phyloP scores from a whole-genome alignment of 2,888 invertebrate species.

The Iphiclides podalirius region DNA sequence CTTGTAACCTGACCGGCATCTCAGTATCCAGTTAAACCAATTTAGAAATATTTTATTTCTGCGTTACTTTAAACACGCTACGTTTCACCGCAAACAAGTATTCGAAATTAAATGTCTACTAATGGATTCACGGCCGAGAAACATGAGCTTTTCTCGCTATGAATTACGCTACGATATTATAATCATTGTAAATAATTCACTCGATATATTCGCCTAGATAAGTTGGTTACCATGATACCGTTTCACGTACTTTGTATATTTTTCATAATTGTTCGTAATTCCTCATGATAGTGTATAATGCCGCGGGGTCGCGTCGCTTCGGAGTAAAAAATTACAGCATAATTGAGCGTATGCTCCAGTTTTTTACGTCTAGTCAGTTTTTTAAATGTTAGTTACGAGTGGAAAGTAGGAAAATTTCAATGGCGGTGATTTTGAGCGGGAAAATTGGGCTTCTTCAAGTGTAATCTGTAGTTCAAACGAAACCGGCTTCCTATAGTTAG shows the following conservation, averaged over 20 bases:
- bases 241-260: constrained; percentile 67
- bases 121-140: constrained; percentile 34
- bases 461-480: constrained; percentile 37
- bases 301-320: constrained; percentile 49
- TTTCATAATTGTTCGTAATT: constrained; percentile 54
- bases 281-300: constrained; percentile 1
- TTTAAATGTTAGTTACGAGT: constrained; percentile 53
- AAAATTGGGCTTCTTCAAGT: constrained; percentile 37
- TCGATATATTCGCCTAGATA: constrained; percentile 40
- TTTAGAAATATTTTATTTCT: background rate
- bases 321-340: constrained; percentile 56
- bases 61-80: background rate
- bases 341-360: constrained; percentile 43
- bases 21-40: background rate
- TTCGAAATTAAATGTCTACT: constrained; percentile 17
- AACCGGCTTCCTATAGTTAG: constrained; percentile 47
- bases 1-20: constrained; percentile 3
- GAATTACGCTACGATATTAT: constrained; percentile 30
- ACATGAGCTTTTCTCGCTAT: constrained; percentile 37
- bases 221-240: constrained; percentile 49
- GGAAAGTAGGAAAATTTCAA: constrained; percentile 39
- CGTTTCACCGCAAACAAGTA: background rate
- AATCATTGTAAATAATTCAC: constrained; percentile 59
- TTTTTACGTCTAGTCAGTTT: constrained; percentile 75
- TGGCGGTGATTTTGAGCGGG: constrained; percentile 24